Evolutionary conservation across 2,797 vertebrate genomes (phyloP), one percentile per base, ranked within the genome.

Genomic region (Sorex maritimensis): DNA sequence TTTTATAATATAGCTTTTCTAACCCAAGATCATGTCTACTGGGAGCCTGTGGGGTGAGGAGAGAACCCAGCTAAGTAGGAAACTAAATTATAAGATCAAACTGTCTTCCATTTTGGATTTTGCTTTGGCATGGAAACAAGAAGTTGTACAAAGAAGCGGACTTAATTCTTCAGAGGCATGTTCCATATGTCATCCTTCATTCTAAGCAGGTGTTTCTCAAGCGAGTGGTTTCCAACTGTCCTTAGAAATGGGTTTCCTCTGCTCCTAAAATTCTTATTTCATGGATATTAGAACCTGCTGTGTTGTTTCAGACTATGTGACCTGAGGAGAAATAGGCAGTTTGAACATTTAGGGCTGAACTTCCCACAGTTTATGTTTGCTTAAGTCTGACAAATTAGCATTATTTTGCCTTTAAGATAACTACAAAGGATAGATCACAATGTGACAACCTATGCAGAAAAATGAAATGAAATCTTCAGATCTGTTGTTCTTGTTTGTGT

Each of bases 171-270:
- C n/a, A 46, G 86, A 83, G 58, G 80, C 4, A 5, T 34, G 34
- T 81, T 12, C 79, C 68, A 65, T 26, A 3, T 23, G 41, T 55
- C 46, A 46, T 77, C 79, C 84, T 90, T 95, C 58, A 81, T 88
- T 86, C 28, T 80, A 72, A 92, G 77, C 90, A 44, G 67, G 46
- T 69, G 13, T 1, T 5, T 84, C 86, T 78, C 77, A 63, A 77
- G 72, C 63, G 84, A 58, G 28, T 0, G 30, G 65, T 81, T 92
- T 90, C 95, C 90, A 41, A 82, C 93, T 65, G 88, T 78, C 88
- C 86, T 93, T 52, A 83, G 75, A 91, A 94, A 86, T 93, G 73
- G 81, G n/a, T 90, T 95, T 95, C 93, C 80, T 92, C 90, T 83
- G 34, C 38, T 93, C 49, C 0, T 24, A 52, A 26, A 79, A 94